Evolutionary conservation across 2,113 vertebrate genomes (phyloP), one percentile per base, ranked within the genome.

Genomic region (Spermophilus dauricus): DNA sequence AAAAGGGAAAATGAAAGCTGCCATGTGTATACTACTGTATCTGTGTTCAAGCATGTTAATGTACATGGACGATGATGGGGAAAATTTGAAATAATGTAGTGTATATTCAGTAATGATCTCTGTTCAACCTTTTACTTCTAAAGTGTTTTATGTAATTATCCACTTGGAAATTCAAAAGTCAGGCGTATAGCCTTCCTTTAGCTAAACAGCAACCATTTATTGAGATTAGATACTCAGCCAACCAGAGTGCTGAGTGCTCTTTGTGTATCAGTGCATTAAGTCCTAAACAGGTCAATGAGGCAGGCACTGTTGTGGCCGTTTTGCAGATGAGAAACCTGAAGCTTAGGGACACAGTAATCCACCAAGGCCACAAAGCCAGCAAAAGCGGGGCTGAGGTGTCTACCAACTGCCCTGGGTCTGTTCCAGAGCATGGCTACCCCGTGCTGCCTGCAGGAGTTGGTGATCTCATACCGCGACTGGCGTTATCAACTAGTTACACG

Each of bases 41-140:
- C 76, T 20, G 20, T 51, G 69, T 45, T 69, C 37, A 73, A 63
- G n/a, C 28, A 10, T n/a, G 30, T 26, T 32, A n/a, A 78, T 28
- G 17, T 61, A 58, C 45, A 22, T 10, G 65, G 17, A 73, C 13
- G 73, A 78, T 67, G 70, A 45, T 70, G 26, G 77, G 37, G 58
- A 51, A 53, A 76, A 28, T 82, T 26, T 83, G 42, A 53, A 85
- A 78, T 45, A 88, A 90, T 45, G n/a, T 28, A 89, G 22, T 75
- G 91, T n/a, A 30, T 69, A 88, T 45, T 65, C 63, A 83, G 48
- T 42, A 75, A 48, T 13, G 8, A 80, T 45, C 42, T 58, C 89
- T 73, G 22, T 69, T 22, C 53, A 65, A 39, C 13, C 72, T 92
- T 94, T 86, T 65, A 51, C 63, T 58, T 95, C 86, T 77, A 84